Percentiles rank a stretch among this genome's conserved stretches.
Evolutionary conservation across 2,113 vertebrate species (phyloP).

Genomic region (Cyanoramphus novaezelandiae): DNA sequence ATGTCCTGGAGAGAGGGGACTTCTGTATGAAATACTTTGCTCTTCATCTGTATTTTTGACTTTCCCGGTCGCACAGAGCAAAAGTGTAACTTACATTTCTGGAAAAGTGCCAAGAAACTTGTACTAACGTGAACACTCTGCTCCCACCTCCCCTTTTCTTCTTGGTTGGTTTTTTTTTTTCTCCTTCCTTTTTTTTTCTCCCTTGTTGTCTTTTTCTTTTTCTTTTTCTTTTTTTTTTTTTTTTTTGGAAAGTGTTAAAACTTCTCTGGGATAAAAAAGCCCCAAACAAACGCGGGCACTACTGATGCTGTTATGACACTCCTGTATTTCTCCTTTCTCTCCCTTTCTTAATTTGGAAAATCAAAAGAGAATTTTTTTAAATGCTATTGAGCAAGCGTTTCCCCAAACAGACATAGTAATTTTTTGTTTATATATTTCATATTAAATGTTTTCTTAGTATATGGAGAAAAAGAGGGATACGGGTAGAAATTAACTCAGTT

Average conservation of each 20-base stretch:
- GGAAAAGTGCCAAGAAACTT: conserved; percentile 53
- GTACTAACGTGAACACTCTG: background rate
- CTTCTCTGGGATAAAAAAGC: background rate
- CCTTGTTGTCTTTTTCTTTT: background rate
- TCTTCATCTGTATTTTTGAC: background rate
- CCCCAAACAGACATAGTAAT: background rate
- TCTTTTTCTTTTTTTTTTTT: background rate
- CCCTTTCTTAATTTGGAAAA: background rate
- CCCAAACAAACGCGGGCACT: accelerated
- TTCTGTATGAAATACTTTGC: background rate
- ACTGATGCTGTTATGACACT: background rate
- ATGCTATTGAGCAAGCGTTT: background rate
- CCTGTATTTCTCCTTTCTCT: background rate
- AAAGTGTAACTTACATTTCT: conserved; percentile 46
- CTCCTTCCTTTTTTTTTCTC: accelerated
- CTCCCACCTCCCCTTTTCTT: background rate
- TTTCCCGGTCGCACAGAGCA: background rate
- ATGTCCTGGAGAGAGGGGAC: conserved; percentile 15
- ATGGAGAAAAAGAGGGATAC: background rate
- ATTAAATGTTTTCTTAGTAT: background rate
- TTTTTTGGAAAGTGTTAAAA: background rate
- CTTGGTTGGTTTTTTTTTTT: no score
- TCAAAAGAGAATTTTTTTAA: background rate
- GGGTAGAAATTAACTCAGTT: background rate
- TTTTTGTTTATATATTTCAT: background rate